Base-by-base conservation (phyloP, 2,797 vertebrate genomes). In the Tragopan temminckii region DNA sequence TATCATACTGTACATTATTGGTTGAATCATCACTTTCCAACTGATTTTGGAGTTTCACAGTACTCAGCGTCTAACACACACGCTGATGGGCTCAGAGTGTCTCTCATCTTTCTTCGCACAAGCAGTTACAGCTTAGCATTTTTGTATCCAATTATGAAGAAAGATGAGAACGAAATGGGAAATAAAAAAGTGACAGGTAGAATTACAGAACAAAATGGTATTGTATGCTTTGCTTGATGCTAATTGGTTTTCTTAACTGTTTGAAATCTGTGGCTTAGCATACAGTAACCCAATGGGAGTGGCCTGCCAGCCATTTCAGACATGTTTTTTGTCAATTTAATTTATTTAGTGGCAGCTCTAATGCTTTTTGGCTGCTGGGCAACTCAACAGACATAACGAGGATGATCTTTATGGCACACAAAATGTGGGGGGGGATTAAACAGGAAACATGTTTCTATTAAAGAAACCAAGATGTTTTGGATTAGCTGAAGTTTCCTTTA, bases 71-170 rank as follows among this genome's bases (percentile, higher is more conserved):
- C 83, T 67, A 72, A 72, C 0, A 3, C 62, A 82, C 86, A 70
- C 0, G 1, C 72, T 87, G 90, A 88, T 38, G 58, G 29, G 43
- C 33, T 72, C 80, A 31, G 75, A 33, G 55, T 61, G 68, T 35
- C 64, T 77, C 77, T 71, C 80, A 67, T 86, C 81, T 71, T 82
- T 89, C 92, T 63, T 75, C 1, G 0, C 76, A 79, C 81, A 81
- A 78, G 90, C 76, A 80, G 75, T 59, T 80, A 85, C 57, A 90
- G 78, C 71, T 94, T 50, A 58, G 87, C 95, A 84, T 88, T 93
- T 93, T 93, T 79, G 53, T 80, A 89, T 79, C 87, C 72, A 96
- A 74, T 97, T 95, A 95, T n/a, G 64, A 85, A 89, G 91, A 93
- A 93, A 93, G 88, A 96, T 81, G 89, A 93, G 64, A 78, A 89